A percentile compares a stretch with the other conserved stretches of the same genome.
Evolutionary conservation across 2,888 invertebrate species (phyloP).

Genomic region (Lasioglossum villosulum): DNA sequence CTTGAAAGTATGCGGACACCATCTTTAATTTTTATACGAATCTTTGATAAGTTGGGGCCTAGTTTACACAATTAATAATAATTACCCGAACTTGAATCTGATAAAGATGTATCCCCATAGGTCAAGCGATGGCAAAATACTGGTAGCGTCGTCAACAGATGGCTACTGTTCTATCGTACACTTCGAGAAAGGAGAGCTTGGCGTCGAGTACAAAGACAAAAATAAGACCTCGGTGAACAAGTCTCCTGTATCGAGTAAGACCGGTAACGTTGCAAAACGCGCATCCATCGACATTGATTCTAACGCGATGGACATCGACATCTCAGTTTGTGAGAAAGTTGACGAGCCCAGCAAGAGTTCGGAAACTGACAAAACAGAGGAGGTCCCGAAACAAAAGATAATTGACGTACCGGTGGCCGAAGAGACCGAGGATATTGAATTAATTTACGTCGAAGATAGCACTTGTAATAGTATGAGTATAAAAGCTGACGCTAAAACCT

Average conservation of each 20-base stretch:
- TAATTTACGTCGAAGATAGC: constrained; percentile 86
- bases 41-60: too few relatives aligned
- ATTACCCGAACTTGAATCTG: not conserved
- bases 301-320: constrained; percentile 81
- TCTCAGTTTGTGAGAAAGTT: constrained; percentile 26
- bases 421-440: constrained; percentile 87
- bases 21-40: too few relatives aligned
- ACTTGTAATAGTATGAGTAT: constrained; percentile 57
- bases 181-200: constrained; percentile 91
- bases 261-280: constrained; percentile 8
- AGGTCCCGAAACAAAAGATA: constrained; percentile 56
- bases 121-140: constrained; percentile 91
- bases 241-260: constrained; percentile 15
- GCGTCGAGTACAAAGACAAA: constrained; percentile 85
- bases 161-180: constrained; percentile 94
- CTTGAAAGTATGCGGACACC: too few relatives aligned
- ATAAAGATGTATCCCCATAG: constrained; percentile 77
- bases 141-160: constrained; percentile 94
- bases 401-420: constrained; percentile 74
- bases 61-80: not conserved
- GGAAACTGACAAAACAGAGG: constrained; percentile 40
- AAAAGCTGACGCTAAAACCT: constrained; percentile 70
- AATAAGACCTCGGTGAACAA: not conserved
- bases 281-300: constrained; percentile 69
- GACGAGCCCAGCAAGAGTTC: not conserved